Evolutionary conservation across 2,888 invertebrate species (phyloP), one percentile per base, ranked within the genome.

Genomic region (Nomada fabriciana): DNA sequence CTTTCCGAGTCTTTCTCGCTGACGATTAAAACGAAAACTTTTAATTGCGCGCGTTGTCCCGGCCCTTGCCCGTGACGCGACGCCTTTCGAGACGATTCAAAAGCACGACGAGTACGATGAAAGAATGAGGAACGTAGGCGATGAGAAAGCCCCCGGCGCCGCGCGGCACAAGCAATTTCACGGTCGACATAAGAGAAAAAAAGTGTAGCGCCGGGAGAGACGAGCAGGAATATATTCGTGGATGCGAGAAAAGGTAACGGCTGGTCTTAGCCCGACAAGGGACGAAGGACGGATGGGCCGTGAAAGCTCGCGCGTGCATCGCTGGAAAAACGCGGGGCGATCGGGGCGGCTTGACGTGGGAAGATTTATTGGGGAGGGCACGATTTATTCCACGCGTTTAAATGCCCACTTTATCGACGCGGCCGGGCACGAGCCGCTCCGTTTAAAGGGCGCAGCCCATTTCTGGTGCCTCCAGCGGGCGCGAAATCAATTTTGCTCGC

Each of bases 341-440:
- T 90, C 87, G 86, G 73, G 70, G 77, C 11, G 76, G 77, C 80
- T 84, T 84, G 88, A 84, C 71, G 78, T 68, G 55, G 81, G 65
- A 85, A 89, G 91, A 91, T 91, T 91, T 91, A 91, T 89, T 82
- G 88, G 78, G 78, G 67, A 68, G 67, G 76, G 76, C 82, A 86
- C 86, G 90, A 91, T 91, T 91, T 91, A 91, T 91, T 91, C 87
- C 91, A 86, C 89, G 87, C 87, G 89, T 88, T 91, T 90, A 91
- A 91, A 91, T 90, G 90, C 90, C 88, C 89, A 90, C 90, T 91
- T 91, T 90, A 90, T 91, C 90, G 89, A 88, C 74, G 85, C 74
- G 80, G 80, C 57, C 67, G 55, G 11, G 4, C 59, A 55, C 29
- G 36, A 63, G 47, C 55, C 68, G 55, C 57, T 59, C 67, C 69